phyloP scores from a whole-genome alignment of 2,113 vertebrate species.

The Ranitomeya variabilis region DNA sequence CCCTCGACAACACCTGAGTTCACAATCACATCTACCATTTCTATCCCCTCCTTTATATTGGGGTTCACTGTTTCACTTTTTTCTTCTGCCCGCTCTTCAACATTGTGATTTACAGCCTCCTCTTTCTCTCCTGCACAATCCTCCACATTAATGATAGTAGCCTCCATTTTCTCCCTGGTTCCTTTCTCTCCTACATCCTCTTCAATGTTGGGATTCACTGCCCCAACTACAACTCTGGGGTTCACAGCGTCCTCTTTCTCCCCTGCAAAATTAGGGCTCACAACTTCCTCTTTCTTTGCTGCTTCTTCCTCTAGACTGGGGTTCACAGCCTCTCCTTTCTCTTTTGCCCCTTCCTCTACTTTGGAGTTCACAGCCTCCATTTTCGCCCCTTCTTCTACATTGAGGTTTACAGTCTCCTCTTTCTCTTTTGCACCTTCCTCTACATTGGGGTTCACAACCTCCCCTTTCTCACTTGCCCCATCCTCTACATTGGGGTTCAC shows the following conservation, averaged over 20 bases:
- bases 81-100: neutral
- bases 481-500: neutral
- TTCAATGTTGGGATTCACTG: neutral
- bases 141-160: neutral
- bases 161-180: neutral
- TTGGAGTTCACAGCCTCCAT: neutral
- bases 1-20: neutral
- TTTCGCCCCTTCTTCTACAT: neutral
- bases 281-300: neutral
- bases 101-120: neutral
- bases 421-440: neutral
- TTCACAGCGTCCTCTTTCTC: slow-evolving; percentile 19
- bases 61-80: neutral
- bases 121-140: no score
- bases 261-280: neutral
- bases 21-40: no score
- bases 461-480: neutral
- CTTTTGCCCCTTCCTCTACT: neutral
- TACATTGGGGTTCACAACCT: neutral
- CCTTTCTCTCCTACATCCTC: neutral
- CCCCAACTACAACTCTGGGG: neutral
- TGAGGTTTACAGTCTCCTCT: neutral
- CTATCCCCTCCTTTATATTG: neutral
- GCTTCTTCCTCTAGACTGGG: neutral
- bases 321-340: neutral